Evolutionary conservation across 2,888 invertebrate genomes (phyloP), one percentile per base, ranked within the genome.

Genomic region (Tetanocera ferruginea): DNA sequence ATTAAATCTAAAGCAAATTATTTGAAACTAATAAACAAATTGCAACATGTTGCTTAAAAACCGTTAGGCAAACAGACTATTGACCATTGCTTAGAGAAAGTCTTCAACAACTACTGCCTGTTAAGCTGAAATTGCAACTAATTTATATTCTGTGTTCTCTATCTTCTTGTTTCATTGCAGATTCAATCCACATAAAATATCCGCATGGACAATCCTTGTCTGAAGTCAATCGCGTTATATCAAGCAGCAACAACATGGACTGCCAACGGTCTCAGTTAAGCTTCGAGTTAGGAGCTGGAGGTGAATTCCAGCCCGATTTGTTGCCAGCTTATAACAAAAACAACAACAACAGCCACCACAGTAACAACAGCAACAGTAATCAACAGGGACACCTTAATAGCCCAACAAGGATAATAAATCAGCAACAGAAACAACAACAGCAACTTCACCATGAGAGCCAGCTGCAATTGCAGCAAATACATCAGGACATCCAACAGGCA

Each of bases 251-350:
- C 71, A 76, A 70, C 67, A 57, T 60, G 64, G 69, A 76, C 71
- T 66, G 55, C 25, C 14, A 75, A 62, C n/a, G 69, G 74, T 64
- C 25, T 79, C 81, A 81, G 78, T 79, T 78, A 69, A 81, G 78
- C 78, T 76, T 79, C 28, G 81, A 80, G 37, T 78, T 81, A 3
- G 80, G 82, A 31, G 81, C 82, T 43, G 77, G 79, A 28, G 81
- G 80, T 2, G 85, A 86, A 67, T 86, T 85, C 79, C 85, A 86
- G 64, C 86, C 86, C 51, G 86, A 86, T 81, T 80, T 86, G 74
- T 80, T 86, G 57, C 85, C 86, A 34, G 78, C 83, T 55, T 73
- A 19, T 73, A 75, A 66, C 78, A 79, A 19, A 76, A 80, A 64
- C 78, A 80, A 51, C 66, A 71, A 25, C 79, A 80, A 74, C 78